Evolutionary conservation across 1,140 invertebrate genomes (phyloP).

Genomic region (Melitaea cinxia): DNA sequence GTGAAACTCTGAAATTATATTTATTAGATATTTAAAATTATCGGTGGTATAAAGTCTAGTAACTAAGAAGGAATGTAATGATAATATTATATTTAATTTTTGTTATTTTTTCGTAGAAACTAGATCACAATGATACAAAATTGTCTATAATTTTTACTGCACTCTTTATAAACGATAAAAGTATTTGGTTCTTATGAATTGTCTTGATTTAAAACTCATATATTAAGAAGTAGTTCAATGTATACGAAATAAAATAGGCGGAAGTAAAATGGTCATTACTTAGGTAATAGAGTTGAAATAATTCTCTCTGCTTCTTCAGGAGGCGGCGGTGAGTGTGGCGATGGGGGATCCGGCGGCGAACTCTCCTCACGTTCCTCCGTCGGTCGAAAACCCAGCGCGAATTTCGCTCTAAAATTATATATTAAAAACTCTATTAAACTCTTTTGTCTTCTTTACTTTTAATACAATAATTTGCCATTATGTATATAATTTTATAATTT

Average conservation of each 20-base stretch:
- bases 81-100: no score
- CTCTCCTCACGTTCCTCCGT: slow-evolving; percentile 85
- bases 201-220: no score
- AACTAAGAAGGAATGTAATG: no score
- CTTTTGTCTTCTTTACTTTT: background rate
- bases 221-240: no score
- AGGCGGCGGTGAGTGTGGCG: slow-evolving; percentile 83
- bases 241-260: background rate
- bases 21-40: background rate
- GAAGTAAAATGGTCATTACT: slow-evolving; percentile 74
- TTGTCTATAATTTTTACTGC: no score
- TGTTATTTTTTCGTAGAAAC: no score
- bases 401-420: slow-evolving; percentile 82
- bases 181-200: no score
- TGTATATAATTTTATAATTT: no score
- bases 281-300: slow-evolving; percentile 87
- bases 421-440: background rate
- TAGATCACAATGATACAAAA: no score
- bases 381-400: slow-evolving; percentile 85
- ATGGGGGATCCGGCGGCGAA: slow-evolving; percentile 76
- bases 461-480: no score
- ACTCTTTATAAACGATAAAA: no score
- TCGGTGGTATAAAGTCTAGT: background rate
- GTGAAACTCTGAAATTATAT: slow-evolving; percentile 83
- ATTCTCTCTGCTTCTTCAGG: slow-evolving; percentile 88